These are phyloP conservation scores for Bothrops jararaca DNA, from an alignment of 2,113 vertebrate species.

Conservation along the genomic window DNA sequence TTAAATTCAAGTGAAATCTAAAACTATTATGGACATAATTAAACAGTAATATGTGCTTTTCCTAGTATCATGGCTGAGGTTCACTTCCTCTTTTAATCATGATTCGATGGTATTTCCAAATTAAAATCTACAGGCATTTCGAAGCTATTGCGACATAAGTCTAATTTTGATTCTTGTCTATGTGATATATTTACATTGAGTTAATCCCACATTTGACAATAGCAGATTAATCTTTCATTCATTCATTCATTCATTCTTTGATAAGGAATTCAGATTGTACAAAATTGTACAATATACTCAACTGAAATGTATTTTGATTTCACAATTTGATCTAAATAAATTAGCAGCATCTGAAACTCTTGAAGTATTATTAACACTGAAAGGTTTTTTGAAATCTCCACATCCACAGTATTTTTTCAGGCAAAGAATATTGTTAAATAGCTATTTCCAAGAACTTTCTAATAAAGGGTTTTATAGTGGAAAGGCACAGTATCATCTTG, in stretches of 20 bases:
- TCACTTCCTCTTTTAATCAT: neutral
- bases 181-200: neutral
- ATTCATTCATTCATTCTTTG: neutral
- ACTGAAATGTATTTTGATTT: neutral
- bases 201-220: neutral
- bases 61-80: neutral
- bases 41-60: neutral
- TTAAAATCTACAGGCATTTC: neutral
- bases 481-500: neutral
- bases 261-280: neutral
- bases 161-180: neutral
- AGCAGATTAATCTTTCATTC: neutral
- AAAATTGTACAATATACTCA: neutral
- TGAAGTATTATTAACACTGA: neutral
- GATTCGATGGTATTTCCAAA: neutral
- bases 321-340: neutral
- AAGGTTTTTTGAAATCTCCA: neutral
- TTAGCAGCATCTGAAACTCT: neutral
- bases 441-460: neutral
- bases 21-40: neutral
- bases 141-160: neutral
- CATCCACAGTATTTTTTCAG: neutral
- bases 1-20: neutral
- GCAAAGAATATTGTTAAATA: neutral
- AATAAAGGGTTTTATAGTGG: neutral